Base-by-base conservation (phyloP, 1,140 invertebrate genomes). In the Diprion similis region DNA sequence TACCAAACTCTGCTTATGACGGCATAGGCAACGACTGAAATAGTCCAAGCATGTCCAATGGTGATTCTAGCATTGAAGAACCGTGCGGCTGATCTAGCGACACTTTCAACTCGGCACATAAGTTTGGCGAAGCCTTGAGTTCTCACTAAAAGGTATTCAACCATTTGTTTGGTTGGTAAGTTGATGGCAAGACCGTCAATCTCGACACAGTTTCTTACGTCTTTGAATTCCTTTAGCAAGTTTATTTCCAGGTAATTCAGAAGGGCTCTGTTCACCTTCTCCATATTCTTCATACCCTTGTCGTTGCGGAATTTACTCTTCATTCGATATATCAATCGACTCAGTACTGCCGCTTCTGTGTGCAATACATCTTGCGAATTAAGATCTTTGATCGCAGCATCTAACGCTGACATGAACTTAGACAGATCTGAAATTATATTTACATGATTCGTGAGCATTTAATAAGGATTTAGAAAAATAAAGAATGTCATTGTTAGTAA, bases 271-370 rank as follows among this genome's bases (percentile, higher is more conserved):
- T 91, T 90, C 0, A 91, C 84, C 82, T 90, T 91, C 78, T 87
- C 89, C 78, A 92, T 89, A 73, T 85, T 86, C 76, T 89, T 89
- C 47, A 90, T 86, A 2, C 91, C 91, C 74, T 91, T 91, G 73
- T 91, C 91, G 76, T 83, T 87, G 51, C 90, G 85, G 80, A 92
- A 91, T 84, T 92, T 92, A 68, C 86, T 89, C 77, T 91, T 91
- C 85, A 90, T 90, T 76, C 91, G 88, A 76, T 92, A 92, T 48
- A 91, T 83, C 77, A 92, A 81, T 76, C 91, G 85, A 67, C 89
- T 90, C 17, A 91, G 77, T 66, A 91, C 76, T 64, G 90, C 89
- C 75, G 89, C 88, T 83, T 92, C 91, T 66, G 81, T 80, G 70
- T 90, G 87, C 2, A 92, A 81, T 48, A 87, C 81, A 47, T 87